Percentiles rank a stretch among this genome's conserved stretches.
These are phyloP conservation scores for Alsophila aescularia DNA, from an alignment of 2,888 invertebrate species.

Conservation along the genomic window DNA sequence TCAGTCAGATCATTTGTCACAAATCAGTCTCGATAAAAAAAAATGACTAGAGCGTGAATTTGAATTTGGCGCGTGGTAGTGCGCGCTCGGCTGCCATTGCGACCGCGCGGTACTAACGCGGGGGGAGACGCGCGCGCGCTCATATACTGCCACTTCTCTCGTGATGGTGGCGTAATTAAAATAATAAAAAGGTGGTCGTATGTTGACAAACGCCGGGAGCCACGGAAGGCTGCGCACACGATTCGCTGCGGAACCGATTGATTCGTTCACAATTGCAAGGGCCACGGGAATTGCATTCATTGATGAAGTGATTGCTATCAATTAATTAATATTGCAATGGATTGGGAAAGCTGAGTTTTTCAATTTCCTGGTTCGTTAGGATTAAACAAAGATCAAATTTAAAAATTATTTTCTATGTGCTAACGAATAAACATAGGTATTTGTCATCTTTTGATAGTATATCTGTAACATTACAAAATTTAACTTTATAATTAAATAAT, in stretches of 20 bases:
- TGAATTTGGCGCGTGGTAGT: constrained; percentile 60
- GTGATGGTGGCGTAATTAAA: constrained; percentile 54
- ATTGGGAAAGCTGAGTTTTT: not conserved
- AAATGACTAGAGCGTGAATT: constrained; percentile 66
- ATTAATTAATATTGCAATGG: constrained; percentile 16
- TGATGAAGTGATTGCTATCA: constrained; percentile 10
- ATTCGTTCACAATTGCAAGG: constrained; percentile 35
- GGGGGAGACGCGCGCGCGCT: constrained; percentile 49
- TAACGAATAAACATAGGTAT: too few species aligned
- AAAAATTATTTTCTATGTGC: not conserved
- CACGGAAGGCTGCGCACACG: constrained; percentile 48
- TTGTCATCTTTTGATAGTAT: too few species aligned
- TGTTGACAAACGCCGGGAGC: constrained; percentile 52
- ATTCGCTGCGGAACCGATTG: constrained; percentile 52
- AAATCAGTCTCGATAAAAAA: constrained; percentile 39
- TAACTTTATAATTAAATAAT: too few species aligned
- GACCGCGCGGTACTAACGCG: constrained; percentile 65
- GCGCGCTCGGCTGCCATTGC: constrained; percentile 69
- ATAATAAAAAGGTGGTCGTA: constrained; percentile 35
- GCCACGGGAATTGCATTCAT: constrained; percentile 11
- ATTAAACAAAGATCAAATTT: not conserved
- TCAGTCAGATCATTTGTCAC: constrained; percentile 53
- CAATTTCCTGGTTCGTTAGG: constrained; percentile 1
- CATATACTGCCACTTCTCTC: constrained; percentile 78
- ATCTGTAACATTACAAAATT: too few species aligned